Evolutionary conservation across 2,797 vertebrate genomes (phyloP).

Genomic region (Argyrosomus regius): DNA sequence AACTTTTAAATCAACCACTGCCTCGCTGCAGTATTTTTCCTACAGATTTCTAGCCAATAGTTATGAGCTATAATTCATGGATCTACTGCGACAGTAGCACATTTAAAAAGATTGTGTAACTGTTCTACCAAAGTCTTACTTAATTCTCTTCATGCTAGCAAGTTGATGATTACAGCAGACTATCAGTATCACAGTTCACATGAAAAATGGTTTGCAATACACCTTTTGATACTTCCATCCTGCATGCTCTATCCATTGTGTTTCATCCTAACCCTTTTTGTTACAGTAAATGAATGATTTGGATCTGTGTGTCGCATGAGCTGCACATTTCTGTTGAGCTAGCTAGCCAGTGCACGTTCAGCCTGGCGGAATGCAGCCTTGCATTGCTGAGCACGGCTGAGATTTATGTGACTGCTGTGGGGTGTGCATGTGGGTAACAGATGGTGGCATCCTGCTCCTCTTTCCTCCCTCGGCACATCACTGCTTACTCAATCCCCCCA

Average conservation of each 20-base stretch:
- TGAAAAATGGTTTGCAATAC: constrained; percentile 4
- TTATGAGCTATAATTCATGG: constrained; percentile 45
- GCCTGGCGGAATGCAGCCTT: constrained; percentile 84
- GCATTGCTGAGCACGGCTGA: constrained; percentile 82
- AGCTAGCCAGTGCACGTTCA: constrained; percentile 77
- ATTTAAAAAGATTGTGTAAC: constrained; percentile 45
- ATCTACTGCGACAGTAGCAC: constrained; percentile 54
- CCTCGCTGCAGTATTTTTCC: constrained; percentile 59
- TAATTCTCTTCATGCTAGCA: constrained; percentile 39
- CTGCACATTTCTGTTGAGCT: constrained; percentile 68
- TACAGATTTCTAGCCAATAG: constrained; percentile 51
- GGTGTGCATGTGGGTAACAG: constrained; percentile 89
- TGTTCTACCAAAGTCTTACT: constrained; percentile 29
- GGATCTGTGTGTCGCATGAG: constrained; percentile 38
- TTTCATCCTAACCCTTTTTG: constrained; percentile 17
- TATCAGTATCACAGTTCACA: constrained; percentile 27
- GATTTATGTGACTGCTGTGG: constrained; percentile 88
- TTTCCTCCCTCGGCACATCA: constrained; percentile 69
- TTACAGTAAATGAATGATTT: constrained; percentile 25
- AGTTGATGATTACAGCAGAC: constrained; percentile 40
- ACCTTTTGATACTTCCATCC: constrained; percentile 3
- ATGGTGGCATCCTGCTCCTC: constrained; percentile 84
- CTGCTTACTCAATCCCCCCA: constrained; percentile 50
- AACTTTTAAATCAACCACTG: constrained; percentile 68
- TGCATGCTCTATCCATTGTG: not conserved